Conservation (phyloP, 2,888 invertebrate species). For the Papilio elwesi region DNA sequence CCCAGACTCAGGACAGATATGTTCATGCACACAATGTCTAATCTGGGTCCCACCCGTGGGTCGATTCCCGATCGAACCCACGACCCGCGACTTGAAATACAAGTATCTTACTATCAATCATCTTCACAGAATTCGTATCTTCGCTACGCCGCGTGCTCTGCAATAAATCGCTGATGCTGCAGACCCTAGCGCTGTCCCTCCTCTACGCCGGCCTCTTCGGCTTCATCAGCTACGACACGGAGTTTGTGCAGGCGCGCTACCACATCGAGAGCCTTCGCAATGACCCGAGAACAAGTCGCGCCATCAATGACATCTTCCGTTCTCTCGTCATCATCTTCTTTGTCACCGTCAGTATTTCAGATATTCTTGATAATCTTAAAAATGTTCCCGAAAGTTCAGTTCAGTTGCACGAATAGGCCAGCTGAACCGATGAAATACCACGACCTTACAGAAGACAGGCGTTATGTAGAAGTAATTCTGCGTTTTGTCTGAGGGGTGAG, state of each 20-base stretch:
- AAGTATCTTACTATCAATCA: not conserved
- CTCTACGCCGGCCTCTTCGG: slow-evolving; percentile 65
- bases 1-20: too few relatives aligned
- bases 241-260: slow-evolving; percentile 67
- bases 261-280: slow-evolving; percentile 64
- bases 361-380: too few relatives aligned
- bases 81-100: too few relatives aligned
- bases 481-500: too few relatives aligned
- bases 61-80: too few relatives aligned
- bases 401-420: too few relatives aligned
- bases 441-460: too few relatives aligned
- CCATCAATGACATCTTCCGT: slow-evolving; percentile 66
- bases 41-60: too few relatives aligned
- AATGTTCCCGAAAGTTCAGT: too few relatives aligned
- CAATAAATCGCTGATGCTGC: slow-evolving; percentile 63
- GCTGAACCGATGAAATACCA: too few relatives aligned
- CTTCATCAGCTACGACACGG: slow-evolving; percentile 64
- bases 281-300: slow-evolving; percentile 67
- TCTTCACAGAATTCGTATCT: slow-evolving; percentile 56
- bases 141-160: slow-evolving; percentile 58
- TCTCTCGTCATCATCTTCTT: slow-evolving; percentile 75
- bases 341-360: slow-evolving; percentile 62
- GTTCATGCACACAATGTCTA: too few relatives aligned
- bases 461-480: too few relatives aligned
- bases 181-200: slow-evolving; percentile 61